Conservation (phyloP, 2,888 invertebrate species). For the Scaptomyza cyrtandrae region DNA sequence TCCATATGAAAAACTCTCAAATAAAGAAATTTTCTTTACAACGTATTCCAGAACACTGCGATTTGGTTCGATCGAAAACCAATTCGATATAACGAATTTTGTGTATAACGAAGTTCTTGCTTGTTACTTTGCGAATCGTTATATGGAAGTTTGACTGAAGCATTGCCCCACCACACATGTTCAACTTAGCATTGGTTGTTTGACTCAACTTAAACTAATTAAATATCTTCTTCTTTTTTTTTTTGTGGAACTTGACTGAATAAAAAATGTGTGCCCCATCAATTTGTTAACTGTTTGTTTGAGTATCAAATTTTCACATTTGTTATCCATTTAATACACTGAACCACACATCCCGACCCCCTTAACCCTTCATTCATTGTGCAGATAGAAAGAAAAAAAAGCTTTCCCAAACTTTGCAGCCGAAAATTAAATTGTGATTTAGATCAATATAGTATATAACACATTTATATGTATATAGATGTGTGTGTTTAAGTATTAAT, state of each 20-base stretch:
- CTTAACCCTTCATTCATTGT: constrained; percentile 23
- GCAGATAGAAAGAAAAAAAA: constrained; percentile 7
- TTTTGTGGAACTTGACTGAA: constrained; percentile 35
- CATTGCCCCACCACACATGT: too few relatives aligned
- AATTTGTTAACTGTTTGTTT: constrained; percentile 31
- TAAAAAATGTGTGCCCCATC: constrained; percentile 15
- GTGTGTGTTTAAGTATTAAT: not conserved
- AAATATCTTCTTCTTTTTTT: constrained; percentile 1
- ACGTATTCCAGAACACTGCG: too few relatives aligned
- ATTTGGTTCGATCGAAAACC: too few relatives aligned
- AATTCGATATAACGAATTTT: too few relatives aligned
- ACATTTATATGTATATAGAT: not conserved
- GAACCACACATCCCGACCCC: not conserved
- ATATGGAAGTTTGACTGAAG: too few relatives aligned
- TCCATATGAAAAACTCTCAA: too few relatives aligned
- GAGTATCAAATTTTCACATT: constrained; percentile 50
- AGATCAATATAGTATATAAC: not conserved
- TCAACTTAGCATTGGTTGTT: not conserved
- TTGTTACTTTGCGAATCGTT: too few relatives aligned
- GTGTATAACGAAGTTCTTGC: too few relatives aligned
- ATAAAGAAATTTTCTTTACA: too few relatives aligned
- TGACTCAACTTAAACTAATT: not conserved
- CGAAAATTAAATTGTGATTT: constrained; percentile 50
- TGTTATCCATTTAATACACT: constrained; percentile 22
- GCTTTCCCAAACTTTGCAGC: constrained; percentile 13